Percentiles rank a stretch among this genome's conserved stretches.
These are phyloP conservation scores for Eurystomus glaucurus DNA, from an alignment of 2,797 vertebrate genomes.

Conservation along the genomic window DNA sequence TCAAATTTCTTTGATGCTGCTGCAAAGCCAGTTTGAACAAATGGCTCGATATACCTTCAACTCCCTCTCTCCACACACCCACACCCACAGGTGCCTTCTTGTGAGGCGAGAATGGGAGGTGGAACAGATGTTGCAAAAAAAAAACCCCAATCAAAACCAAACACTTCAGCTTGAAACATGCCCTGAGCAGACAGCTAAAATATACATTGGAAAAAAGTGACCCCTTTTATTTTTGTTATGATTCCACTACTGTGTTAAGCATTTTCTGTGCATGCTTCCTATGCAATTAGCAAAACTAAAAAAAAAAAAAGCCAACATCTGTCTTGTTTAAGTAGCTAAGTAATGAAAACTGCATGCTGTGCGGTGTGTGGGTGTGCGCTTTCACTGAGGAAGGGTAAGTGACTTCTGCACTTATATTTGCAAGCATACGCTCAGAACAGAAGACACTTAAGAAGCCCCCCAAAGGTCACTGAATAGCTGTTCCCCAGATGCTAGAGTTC, in stretches of 20 bases:
- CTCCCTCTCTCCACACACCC: neutral
- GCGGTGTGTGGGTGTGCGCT: neutral
- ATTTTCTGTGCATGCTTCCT: constrained; percentile 12
- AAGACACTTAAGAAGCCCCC: neutral
- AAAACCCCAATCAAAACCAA: neutral
- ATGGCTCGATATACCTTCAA: neutral
- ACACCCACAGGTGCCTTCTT: neutral
- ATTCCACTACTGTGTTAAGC: neutral
- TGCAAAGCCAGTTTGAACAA: neutral
- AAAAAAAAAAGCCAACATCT: neutral
- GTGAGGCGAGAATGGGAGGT: neutral
- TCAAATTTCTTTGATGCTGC: neutral
- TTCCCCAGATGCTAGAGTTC: neutral
- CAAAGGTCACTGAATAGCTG: neutral
- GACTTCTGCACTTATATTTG: neutral
- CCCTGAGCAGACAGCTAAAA: neutral
- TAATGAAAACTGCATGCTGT: neutral
- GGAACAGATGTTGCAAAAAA: neutral
- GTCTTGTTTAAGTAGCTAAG: neutral
- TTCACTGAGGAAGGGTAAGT: neutral
- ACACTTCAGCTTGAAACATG: neutral
- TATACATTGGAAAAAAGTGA: neutral
- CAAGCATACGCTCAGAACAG: neutral
- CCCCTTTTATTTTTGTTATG: neutral
- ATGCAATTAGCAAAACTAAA: neutral